Conservation (phyloP, 1,140 invertebrate species). For the Aphaenogaster ashmeadi region DNA sequence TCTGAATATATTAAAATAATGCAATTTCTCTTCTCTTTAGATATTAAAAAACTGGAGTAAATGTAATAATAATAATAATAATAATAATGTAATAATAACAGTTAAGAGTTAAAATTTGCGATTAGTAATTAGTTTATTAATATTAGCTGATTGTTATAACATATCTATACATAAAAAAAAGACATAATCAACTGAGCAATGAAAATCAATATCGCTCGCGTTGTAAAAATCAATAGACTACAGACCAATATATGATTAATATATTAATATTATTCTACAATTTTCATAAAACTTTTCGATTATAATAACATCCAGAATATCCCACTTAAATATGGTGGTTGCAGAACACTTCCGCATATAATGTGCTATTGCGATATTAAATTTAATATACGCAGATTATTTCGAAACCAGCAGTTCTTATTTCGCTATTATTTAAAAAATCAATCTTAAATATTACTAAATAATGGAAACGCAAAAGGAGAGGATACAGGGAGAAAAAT, state of each 20-base stretch:
- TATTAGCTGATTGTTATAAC: too few species aligned
- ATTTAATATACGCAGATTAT: background rate
- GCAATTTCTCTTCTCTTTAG: too few species aligned
- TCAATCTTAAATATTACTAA: background rate
- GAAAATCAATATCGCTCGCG: background rate
- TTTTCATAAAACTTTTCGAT: too few species aligned
- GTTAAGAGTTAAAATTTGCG: background rate
- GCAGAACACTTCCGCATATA: background rate
- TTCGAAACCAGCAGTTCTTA: background rate
- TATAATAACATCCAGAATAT: too few species aligned
- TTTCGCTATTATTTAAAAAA: background rate
- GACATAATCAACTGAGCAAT: background rate
- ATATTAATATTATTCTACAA: too few species aligned
- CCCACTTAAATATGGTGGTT: too few species aligned
- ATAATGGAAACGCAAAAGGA: background rate
- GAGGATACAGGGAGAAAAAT: background rate
- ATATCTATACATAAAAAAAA: background rate
- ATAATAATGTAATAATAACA: too few species aligned
- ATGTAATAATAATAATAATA: too few species aligned
- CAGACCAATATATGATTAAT: too few species aligned
- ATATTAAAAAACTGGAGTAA: too few species aligned
- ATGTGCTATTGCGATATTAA: background rate
- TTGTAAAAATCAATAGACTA: too few species aligned
- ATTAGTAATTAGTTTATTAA: background rate
- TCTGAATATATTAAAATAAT: too few species aligned